Conservation (phyloP, 2,888 invertebrate species). For the Andrena trimmerana region DNA sequence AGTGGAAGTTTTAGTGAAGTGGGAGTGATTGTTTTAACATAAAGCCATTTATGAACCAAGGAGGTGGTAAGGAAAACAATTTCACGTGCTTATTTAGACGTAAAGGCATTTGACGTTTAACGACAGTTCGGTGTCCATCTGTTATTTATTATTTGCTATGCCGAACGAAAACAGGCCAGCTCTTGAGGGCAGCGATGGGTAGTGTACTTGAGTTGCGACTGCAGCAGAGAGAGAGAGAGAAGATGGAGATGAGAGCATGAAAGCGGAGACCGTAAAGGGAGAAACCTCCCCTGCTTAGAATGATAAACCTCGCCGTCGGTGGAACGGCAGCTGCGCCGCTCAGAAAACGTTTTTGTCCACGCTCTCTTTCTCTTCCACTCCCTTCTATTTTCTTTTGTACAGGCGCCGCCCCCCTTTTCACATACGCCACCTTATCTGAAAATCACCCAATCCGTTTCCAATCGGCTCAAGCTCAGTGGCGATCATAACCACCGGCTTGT, state of each 20-base stretch:
- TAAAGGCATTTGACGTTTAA: neutral
- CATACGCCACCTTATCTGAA: constrained; percentile 33
- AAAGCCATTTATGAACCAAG: neutral
- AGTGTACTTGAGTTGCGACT: constrained; percentile 14
- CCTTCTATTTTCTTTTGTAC: constrained; percentile 27
- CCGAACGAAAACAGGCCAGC: neutral
- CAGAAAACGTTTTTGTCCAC: constrained; percentile 60
- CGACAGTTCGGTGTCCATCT: neutral
- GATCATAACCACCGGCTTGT: too few relatives aligned
- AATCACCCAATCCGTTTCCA: constrained; percentile 21
- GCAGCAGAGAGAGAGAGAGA: constrained; percentile 40
- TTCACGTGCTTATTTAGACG: neutral
- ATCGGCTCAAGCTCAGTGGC: neutral
- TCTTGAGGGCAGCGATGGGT: constrained; percentile 26
- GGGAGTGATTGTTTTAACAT: neutral
- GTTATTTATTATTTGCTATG: constrained; percentile 24
- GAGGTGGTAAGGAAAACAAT: neutral
- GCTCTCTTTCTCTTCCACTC: constrained; percentile 30
- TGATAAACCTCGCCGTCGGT: constrained; percentile 67
- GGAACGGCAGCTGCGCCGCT: constrained; percentile 71
- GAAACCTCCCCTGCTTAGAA: constrained; percentile 75
- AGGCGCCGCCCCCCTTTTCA: constrained; percentile 8
- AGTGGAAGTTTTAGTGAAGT: neutral
- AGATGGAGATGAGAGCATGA: constrained; percentile 22
- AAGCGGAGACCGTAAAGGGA: constrained; percentile 44